Base-by-base conservation (phyloP, 2,888 invertebrate species). In the Pyrochroa serraticornis region DNA sequence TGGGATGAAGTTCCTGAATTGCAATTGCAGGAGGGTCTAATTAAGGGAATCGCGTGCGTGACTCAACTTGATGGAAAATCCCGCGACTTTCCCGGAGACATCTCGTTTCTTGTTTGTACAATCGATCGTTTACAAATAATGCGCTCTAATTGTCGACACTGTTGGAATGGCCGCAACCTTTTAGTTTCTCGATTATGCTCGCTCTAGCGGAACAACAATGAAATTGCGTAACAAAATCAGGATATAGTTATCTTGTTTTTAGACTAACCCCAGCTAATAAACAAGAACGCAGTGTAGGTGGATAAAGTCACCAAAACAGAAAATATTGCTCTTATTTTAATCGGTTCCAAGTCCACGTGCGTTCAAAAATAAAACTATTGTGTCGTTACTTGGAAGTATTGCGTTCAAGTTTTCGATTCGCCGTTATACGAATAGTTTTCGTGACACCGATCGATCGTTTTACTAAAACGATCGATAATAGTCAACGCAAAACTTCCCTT, bases 181-280 rank as follows among this genome's bases (percentile, higher is more conserved):
- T 68, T 62, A 61, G 64, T 68, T 69, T 66, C 63, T 69, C 68
- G 66, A 67, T 68, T 64, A 66, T 69, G 62, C 58, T 65, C 70
- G 68, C 70, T 73, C 66, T 74, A 71, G 72, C 73, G 74, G 75
- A 75, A 75, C 67, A 68, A 65, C 58, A 65, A 65, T 67, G 48
- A 57, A 63, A 58, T 72, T 71, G 68, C 68, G 67, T 69, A 71
- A 70, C 64, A 55, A 67, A 67, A 64, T 65, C 66, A 67, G 64
- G 22, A 22, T 22, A 61, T 63, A 60, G 56, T 62, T 63, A 53
- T 47, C 48, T 44, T 53, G 51, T 47, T 50, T 50, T 50, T 42
- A 34, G 34, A 51, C 61, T 66, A 68, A 63, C 66, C 65, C 65
- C 51, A 53, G 59, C 58, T 57, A 67, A 68, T 66, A 69, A 66